phyloP scores from a whole-genome alignment of 2,113 vertebrate genomes.

The Tringa solitaria region DNA sequence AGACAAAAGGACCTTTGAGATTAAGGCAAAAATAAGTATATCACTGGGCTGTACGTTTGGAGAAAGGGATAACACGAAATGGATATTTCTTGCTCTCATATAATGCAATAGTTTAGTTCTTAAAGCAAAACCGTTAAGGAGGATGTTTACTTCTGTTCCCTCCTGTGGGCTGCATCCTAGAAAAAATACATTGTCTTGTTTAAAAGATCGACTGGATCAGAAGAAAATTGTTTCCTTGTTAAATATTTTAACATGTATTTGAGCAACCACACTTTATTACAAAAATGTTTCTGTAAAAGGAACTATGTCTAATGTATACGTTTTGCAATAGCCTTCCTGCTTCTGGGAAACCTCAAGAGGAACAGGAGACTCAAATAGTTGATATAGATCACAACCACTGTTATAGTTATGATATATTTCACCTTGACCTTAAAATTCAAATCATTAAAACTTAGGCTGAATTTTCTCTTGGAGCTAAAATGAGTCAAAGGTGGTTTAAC shows the following conservation, averaged over 20 bases:
- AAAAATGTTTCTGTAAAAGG: slow-evolving; percentile 68
- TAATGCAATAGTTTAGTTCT: slow-evolving; percentile 61
- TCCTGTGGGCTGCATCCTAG: slow-evolving; percentile 51
- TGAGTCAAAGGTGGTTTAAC: slow-evolving; percentile 57
- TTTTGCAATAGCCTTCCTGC: slow-evolving; percentile 59
- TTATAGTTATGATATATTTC: slow-evolving; percentile 24
- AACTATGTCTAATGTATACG: slow-evolving; percentile 49
- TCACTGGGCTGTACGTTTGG: not conserved
- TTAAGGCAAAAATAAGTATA: not conserved
- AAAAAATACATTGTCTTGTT: slow-evolving; percentile 62
- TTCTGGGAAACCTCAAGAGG: slow-evolving; percentile 40
- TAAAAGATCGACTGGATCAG: slow-evolving; percentile 70
- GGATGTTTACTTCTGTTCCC: slow-evolving; percentile 53
- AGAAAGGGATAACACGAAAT: not conserved
- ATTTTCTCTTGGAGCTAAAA: slow-evolving; percentile 42
- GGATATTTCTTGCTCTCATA: slow-evolving; percentile 38
- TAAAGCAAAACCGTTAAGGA: slow-evolving; percentile 33
- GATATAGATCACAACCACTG: slow-evolving; percentile 5
- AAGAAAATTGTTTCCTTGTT: slow-evolving; percentile 68
- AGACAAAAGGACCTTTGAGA: slow-evolving; percentile 12
- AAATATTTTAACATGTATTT: slow-evolving; percentile 69
- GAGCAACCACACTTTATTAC: slow-evolving; percentile 63
- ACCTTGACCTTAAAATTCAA: slow-evolving; percentile 64
- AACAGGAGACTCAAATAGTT: slow-evolving; percentile 17
- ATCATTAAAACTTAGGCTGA: slow-evolving; percentile 31